These are phyloP conservation scores for Sylvicapra grimmia DNA, from an alignment of 2,113 vertebrate genomes.

Conservation along the genomic window DNA sequence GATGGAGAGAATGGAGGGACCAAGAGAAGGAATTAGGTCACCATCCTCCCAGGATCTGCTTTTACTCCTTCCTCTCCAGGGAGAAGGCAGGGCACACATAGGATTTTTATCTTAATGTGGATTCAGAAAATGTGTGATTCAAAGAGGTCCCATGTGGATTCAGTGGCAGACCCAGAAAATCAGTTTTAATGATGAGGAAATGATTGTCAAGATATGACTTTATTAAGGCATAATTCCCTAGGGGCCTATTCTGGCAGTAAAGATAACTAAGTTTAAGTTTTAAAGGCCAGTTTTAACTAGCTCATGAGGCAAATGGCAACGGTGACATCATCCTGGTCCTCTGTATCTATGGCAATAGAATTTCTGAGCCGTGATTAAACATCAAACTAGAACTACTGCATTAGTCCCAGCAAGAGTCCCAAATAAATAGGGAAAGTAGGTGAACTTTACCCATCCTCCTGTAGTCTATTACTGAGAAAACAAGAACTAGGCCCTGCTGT, in stretches of 20 bases:
- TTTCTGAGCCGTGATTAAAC: not conserved
- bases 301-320: not conserved
- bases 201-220: not conserved
- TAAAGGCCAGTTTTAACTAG: constrained; percentile 39
- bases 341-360: not conserved
- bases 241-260: not conserved
- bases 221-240: not conserved
- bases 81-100: not conserved
- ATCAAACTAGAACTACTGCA: constrained; percentile 67
- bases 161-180: not conserved
- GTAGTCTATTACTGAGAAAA: not conserved
- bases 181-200: constrained; percentile 1
- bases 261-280: not conserved
- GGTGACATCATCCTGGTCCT: not conserved
- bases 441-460: not conserved
- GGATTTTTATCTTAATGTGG: not conserved
- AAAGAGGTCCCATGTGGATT: not conserved
- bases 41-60: not conserved
- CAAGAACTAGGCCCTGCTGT: not conserved
- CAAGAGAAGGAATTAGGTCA: not conserved
- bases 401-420: constrained; percentile 65
- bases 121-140: not conserved
- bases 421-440: constrained; percentile 66
- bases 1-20: not conserved
- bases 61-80: not conserved